These are phyloP conservation scores for Andrena marginata DNA, from an alignment of 2,888 invertebrate species.

Conservation along the genomic window DNA sequence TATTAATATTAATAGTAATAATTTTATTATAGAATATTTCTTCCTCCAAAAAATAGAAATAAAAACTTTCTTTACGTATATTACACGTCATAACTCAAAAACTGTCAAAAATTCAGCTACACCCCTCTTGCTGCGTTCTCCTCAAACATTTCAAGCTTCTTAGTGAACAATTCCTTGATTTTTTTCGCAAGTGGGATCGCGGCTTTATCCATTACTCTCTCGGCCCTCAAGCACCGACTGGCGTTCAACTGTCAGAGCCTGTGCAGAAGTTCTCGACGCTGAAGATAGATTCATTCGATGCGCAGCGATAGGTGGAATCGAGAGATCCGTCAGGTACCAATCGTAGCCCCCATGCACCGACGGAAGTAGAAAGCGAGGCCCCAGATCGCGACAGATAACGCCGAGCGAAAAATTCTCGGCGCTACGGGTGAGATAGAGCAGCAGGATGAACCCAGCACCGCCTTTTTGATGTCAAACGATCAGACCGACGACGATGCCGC, in stretches of 20 bases:
- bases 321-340: neutral
- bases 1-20: too few relatives aligned
- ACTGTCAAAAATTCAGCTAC: too few relatives aligned
- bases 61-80: too few relatives aligned
- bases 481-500: constrained; percentile 59
- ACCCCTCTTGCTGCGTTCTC: too few relatives aligned
- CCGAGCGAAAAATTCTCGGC: constrained; percentile 43
- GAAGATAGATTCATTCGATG: constrained; percentile 37
- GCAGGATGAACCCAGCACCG: constrained; percentile 53
- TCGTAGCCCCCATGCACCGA: constrained; percentile 13
- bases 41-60: too few relatives aligned
- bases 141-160: too few relatives aligned
- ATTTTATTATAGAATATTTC: too few relatives aligned
- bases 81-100: too few relatives aligned
- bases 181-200: neutral
- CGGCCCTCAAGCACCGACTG: neutral
- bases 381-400: constrained; percentile 24
- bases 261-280: constrained; percentile 6
- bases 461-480: constrained; percentile 78
- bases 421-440: constrained; percentile 16
- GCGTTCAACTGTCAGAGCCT: constrained; percentile 46
- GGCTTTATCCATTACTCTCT: neutral
- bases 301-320: constrained; percentile 11
- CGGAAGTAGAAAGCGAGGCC: constrained; percentile 21
- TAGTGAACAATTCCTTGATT: too few relatives aligned